A percentile compares a stretch with the other conserved stretches of the same genome.
phyloP scores from a whole-genome alignment of 1,140 invertebrate species.

The Centruroides vittatus region DNA sequence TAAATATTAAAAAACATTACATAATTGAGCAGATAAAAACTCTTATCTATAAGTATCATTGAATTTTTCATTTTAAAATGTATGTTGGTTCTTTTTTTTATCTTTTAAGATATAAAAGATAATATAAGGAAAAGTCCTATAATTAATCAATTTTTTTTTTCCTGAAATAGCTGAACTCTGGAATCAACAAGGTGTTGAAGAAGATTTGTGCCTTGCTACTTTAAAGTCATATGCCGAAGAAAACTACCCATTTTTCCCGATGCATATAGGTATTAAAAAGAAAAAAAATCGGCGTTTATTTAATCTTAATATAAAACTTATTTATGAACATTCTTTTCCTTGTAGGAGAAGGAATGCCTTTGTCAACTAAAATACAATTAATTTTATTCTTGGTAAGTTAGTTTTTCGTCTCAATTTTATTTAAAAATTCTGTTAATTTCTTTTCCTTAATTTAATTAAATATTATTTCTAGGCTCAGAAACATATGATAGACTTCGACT shows the following conservation, averaged over 20 bases:
- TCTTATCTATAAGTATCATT: too few species aligned
- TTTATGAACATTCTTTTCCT: too few species aligned
- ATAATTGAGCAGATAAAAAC: too few species aligned
- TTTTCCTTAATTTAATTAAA: slow-evolving; percentile 10
- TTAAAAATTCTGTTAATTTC: slow-evolving; percentile 1
- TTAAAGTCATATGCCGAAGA: slow-evolving; percentile 40
- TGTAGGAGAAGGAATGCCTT: slow-evolving; percentile 19
- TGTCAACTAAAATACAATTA: slow-evolving; percentile 22
- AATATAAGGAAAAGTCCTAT: too few species aligned
- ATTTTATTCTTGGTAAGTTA: slow-evolving; percentile 26
- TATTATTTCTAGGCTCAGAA: slow-evolving; percentile 41
- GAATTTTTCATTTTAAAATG: too few species aligned
- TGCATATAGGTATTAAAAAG: slow-evolving; percentile 40
- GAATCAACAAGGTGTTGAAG: slow-evolving; percentile 27
- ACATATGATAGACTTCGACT: slow-evolving; percentile 71
- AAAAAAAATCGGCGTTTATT: background rate
- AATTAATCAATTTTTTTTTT: too few species aligned
- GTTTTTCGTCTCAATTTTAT: background rate
- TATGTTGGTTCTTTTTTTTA: background rate
- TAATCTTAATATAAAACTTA: too few species aligned
- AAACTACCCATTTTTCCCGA: slow-evolving; percentile 41
- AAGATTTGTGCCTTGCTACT: slow-evolving; percentile 37
- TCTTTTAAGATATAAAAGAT: background rate
- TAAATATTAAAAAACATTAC: too few species aligned
- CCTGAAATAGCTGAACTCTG: slow-evolving; percentile 15